Base-by-base conservation (phyloP, 2,797 vertebrate species). In the Borostomias antarcticus region DNA sequence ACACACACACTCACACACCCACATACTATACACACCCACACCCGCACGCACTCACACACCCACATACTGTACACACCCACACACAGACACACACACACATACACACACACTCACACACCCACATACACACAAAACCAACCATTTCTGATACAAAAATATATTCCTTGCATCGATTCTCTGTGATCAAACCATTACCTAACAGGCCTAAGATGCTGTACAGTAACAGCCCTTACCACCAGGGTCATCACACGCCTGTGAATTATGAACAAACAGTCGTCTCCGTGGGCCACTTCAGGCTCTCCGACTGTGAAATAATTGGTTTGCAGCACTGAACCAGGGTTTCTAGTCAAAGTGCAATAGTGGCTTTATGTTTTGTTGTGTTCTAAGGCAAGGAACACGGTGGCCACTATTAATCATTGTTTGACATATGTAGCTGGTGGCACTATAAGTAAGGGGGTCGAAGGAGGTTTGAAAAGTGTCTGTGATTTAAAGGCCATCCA, bases 221-320 rank as follows among this genome's bases (percentile, higher is more conserved):
- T n/a, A n/a, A n/a, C n/a, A n/a, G n/a, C n/a, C n/a, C n/a, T n/a
- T n/a, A 74, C 80, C 85, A 78, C 74, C 32, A 56, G 72, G 85
- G 79, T 86, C 88, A 89, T 88, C 82, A 82, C 84, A 79, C 80
- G 83, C 86, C 77, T 78, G 82, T 85, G 85, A 86, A 88, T 91
- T 89, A 87, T 87, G 76, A 60, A 77, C 84, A 83, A 75, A 76
- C 79, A 73, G 70, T 61, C 25, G 79, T 86, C 90, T 86, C 89
- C 13, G 74, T 84, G 88, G 91, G 86, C 80, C 87, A 89, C 88
- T 90, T 87, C 77, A 89, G 73, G 76, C 80, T 74, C 82, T 71
- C 84, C 88, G 81, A 72, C 77, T 80, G 86, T 82, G 82, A 89
- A 91, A 90, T 91, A 92, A 91, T 91, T 90, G 89, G 88, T 81